phyloP scores from a whole-genome alignment of 2,888 invertebrate species.

The Brenthis daphne region DNA sequence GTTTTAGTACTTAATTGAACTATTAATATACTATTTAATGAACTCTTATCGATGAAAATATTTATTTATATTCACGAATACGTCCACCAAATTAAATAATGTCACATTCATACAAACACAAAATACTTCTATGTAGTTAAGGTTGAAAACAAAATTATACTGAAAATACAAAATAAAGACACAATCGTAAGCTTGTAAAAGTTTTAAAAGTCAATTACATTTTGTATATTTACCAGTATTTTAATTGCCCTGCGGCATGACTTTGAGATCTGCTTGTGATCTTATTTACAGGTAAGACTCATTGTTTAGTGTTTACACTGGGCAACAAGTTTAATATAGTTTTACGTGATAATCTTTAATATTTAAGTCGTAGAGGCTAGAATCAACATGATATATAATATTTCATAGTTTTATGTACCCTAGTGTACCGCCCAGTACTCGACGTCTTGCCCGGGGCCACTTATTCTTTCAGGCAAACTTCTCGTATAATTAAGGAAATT shows the following conservation, averaged over 20 bases:
- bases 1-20: too few species aligned
- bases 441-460: constrained; percentile 49
- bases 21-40: too few species aligned
- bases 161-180: neutral
- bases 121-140: too few species aligned
- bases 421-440: constrained; percentile 9
- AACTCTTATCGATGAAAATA: too few species aligned
- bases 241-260: constrained; percentile 13
- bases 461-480: constrained; percentile 65
- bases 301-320: constrained; percentile 5
- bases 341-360: constrained; percentile 9
- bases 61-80: too few species aligned
- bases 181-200: neutral
- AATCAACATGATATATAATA: constrained; percentile 2
- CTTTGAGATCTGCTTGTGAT: constrained; percentile 28
- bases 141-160: neutral
- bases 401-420: neutral
- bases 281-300: constrained; percentile 17
- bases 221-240: constrained; percentile 10
- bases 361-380: constrained; percentile 6
- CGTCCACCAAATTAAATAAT: too few species aligned
- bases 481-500: constrained; percentile 67
- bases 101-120: too few species aligned
- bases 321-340: neutral
- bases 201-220: constrained; percentile 12